Percentiles rank a stretch among this genome's conserved stretches.
phyloP scores from a whole-genome alignment of 2,797 vertebrate genomes.

The Toxotes lorentzi region DNA sequence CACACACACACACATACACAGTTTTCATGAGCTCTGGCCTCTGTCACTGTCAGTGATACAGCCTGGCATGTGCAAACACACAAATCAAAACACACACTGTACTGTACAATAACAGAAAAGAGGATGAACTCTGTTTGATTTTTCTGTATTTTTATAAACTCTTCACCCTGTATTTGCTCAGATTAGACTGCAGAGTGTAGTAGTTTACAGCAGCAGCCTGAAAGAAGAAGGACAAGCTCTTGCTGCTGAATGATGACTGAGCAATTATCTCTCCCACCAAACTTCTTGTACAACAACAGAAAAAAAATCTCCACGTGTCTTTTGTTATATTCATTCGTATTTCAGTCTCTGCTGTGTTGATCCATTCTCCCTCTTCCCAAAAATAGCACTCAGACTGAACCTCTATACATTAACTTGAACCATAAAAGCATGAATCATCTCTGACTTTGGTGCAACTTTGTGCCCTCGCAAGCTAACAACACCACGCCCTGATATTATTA shows the following conservation, averaged over 20 bases:
- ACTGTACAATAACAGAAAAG: slow-evolving; percentile 65
- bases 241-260: background rate
- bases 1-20: slow-evolving; percentile 42
- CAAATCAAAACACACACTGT: slow-evolving; percentile 66
- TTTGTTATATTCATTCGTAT: background rate
- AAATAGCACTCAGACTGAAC: background rate
- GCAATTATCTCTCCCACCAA: background rate
- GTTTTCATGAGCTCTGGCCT: slow-evolving; percentile 68
- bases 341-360: background rate
- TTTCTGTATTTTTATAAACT: slow-evolving; percentile 47
- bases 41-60: slow-evolving; percentile 78
- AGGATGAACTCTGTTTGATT: slow-evolving; percentile 40
- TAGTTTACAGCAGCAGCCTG: background rate
- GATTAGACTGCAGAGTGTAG: background rate
- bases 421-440: slow-evolving; percentile 57
- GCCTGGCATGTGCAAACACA: slow-evolving; percentile 71
- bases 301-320: background rate
- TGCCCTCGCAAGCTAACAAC: slow-evolving; percentile 27
- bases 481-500: slow-evolving; percentile 78
- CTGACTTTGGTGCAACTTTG: slow-evolving; percentile 37
- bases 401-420: slow-evolving; percentile 20
- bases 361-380: background rate
- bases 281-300: background rate
- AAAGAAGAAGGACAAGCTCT: background rate
- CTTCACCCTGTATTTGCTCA: slow-evolving; percentile 32